A percentile compares a stretch with the other conserved stretches of the same genome.
Evolutionary conservation across 2,888 invertebrate genomes (phyloP).

Genomic region (Tetragnatha montana): DNA sequence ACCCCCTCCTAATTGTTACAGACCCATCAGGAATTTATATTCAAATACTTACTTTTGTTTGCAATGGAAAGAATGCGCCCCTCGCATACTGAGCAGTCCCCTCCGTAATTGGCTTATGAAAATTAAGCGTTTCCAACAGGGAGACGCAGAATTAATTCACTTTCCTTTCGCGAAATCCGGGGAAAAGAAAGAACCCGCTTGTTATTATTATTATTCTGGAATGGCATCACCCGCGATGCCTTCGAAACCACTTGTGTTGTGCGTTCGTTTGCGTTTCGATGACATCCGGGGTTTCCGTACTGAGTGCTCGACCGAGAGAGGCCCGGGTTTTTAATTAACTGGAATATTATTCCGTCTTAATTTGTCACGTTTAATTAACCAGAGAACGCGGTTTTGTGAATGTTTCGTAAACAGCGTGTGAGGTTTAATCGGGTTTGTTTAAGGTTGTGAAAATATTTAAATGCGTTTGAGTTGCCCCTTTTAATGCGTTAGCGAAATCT

Average conservation of each 20-base stretch:
- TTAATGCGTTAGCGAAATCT: too few species aligned
- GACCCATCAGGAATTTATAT: not conserved
- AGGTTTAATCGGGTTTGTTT: not conserved
- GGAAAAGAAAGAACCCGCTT: not conserved
- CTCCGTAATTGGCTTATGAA: conserved; percentile 28
- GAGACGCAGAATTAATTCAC: conserved; percentile 2
- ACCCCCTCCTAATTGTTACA: not conserved
- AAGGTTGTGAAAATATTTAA: not conserved
- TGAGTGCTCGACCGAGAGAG: not conserved
- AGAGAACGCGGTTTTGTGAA: not conserved
- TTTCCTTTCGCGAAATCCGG: not conserved
- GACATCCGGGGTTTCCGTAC: not conserved
- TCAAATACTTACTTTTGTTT: not conserved
- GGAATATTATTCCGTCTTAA: not conserved
- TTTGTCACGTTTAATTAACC: not conserved
- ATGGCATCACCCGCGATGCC: not conserved
- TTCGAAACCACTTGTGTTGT: not conserved
- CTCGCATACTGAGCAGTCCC: not conserved
- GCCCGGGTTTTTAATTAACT: not conserved
- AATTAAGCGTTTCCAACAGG: conserved; percentile 2
- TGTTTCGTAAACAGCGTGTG: not conserved
- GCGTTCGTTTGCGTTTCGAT: not conserved
- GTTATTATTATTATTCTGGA: not conserved
- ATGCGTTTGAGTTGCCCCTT: too few species aligned
- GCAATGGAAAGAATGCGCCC: not conserved